Evolutionary conservation across 2,888 invertebrate genomes (phyloP).

Genomic region (Ophion ellenae): DNA sequence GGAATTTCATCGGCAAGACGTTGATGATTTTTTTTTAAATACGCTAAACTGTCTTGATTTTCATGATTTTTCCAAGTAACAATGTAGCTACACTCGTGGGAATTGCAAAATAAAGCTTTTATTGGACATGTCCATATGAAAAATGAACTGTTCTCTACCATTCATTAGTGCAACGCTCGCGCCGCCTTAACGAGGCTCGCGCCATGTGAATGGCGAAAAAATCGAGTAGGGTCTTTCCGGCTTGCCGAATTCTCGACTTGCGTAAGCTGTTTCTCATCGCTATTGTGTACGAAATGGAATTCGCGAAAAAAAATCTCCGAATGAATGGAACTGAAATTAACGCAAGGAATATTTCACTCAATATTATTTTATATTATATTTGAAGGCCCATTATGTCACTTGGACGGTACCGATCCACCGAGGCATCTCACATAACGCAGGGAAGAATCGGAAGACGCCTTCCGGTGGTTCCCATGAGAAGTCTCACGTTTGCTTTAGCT

Average conservation of each 20-base stretch:
- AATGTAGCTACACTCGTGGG: too few relatives aligned
- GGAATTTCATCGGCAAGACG: too few relatives aligned
- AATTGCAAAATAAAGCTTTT: background rate
- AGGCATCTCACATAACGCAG: conserved; percentile 19
- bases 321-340: conserved; percentile 24
- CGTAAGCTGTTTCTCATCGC: background rate
- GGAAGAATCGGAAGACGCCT: conserved; percentile 40
- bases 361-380: conserved; percentile 2
- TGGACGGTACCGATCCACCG: conserved; percentile 22
- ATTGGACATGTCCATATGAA: background rate
- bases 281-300: background rate
- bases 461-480: conserved; percentile 59
- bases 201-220: background rate
- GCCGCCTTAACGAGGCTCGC: background rate
- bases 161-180: background rate
- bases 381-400: conserved; percentile 44
- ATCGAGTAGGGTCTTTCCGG: background rate
- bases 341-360: conserved; percentile 2
- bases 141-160: background rate
- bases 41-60: too few relatives aligned
- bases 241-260: conserved; percentile 6
- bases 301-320: background rate
- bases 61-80: too few relatives aligned
- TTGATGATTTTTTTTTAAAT: too few relatives aligned
- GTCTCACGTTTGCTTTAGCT: conserved; percentile 46